Conservation (phyloP, 2,113 vertebrate genomes). For the Fregetta grallaria region DNA sequence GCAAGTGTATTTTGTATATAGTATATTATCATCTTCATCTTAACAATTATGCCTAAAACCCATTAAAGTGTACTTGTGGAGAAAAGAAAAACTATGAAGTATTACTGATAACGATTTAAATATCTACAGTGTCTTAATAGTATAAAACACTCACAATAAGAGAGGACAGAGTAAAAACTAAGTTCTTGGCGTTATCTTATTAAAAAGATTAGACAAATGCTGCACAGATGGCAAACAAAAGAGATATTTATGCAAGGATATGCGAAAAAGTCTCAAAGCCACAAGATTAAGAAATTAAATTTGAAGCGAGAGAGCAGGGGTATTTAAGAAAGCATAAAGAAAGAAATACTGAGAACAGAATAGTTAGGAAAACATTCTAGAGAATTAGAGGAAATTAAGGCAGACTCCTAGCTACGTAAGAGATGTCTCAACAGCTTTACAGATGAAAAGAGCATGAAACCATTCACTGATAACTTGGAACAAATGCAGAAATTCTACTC, state of each 20-base stretch:
- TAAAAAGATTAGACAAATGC: constrained; percentile 17
- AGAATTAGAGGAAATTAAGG: not conserved
- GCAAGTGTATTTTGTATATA: not conserved
- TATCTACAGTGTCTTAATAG: not conserved
- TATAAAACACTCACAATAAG: not conserved
- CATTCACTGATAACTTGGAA: not conserved
- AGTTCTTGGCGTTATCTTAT: constrained; percentile 12
- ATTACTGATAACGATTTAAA: constrained; percentile 1
- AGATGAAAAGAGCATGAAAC: not conserved
- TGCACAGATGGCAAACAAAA: not conserved
- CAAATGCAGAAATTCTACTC: not conserved
- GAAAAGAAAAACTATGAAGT: not conserved
- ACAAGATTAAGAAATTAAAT: constrained; percentile 15
- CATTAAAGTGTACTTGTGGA: not conserved
- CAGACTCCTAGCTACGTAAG: not conserved
- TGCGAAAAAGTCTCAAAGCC: not conserved
- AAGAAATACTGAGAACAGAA: not conserved
- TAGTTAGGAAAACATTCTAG: not conserved
- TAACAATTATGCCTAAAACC: not conserved
- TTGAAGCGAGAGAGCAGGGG: not conserved
- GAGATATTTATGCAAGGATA: constrained; percentile 10
- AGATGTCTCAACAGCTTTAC: not conserved
- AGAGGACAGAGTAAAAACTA: not conserved
- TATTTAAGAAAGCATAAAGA: not conserved
- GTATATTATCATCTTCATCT: not conserved